Evolutionary conservation across 2,113 vertebrate species (phyloP).

Genomic region (Brienomyrus longianalis): DNA sequence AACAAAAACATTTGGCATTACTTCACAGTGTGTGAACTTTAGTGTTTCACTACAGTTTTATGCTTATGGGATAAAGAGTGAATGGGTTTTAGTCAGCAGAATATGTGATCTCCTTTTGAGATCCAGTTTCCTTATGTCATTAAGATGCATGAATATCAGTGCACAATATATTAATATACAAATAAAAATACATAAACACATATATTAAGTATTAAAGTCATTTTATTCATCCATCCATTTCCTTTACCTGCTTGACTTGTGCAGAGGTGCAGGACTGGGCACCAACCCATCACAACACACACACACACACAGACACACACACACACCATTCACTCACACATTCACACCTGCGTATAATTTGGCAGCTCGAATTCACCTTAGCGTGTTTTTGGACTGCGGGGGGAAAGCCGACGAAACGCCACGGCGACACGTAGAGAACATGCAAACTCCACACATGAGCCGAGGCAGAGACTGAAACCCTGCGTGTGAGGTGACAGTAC

Average conservation of each 20-base stretch:
- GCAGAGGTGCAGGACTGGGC: not conserved
- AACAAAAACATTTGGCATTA: not conserved
- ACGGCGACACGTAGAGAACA: not conserved
- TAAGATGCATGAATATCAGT: not conserved
- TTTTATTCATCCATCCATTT: not conserved
- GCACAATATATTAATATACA: not conserved
- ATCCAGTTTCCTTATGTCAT: not conserved
- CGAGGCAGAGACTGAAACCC: not conserved
- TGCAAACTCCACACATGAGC: not conserved
- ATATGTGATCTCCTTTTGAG: not conserved
- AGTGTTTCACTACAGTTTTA: not conserved
- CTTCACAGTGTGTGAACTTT: not conserved
- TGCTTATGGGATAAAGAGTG: not conserved
- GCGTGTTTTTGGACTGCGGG: not conserved
- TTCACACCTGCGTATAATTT: not conserved
- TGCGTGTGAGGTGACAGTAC: not conserved
- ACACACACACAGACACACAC: not conserved
- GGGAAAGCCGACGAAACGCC: not conserved
- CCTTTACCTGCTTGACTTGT: not conserved
- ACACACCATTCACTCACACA: not conserved
- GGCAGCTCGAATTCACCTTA: not conserved
- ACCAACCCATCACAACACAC: not conserved
- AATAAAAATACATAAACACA: not conserved
- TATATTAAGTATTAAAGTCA: not conserved
- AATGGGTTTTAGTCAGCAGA: not conserved